Evolutionary conservation across 2,888 invertebrate genomes (phyloP), one percentile per base, ranked within the genome.

Genomic region (Gnatocerus cornutus): DNA sequence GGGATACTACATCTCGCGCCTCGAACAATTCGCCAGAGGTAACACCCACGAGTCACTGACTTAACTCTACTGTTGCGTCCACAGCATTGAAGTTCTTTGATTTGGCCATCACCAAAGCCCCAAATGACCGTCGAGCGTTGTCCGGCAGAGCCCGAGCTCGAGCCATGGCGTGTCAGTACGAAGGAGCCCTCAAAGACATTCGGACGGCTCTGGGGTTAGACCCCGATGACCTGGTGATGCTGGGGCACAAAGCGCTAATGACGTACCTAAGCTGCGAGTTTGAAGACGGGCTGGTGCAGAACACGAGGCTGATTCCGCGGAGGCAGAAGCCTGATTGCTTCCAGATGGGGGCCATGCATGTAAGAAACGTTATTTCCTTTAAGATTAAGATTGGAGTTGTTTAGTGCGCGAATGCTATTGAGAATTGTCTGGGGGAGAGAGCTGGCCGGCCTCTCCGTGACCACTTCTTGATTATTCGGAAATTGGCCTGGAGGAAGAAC

Each of bases 91-190:
- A 74, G 48, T 82, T 75, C 50, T 84, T 81, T 68, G 80, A 84
- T 71, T 74, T 78, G 66, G 83, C 84, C 0, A 67, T 50, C n/a
- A 3, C 27, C n/a, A 50, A 50, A 12, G 80, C 79, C 1, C 84
- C 84, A 2, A 72, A 85, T 30, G 89, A 89, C 75, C 86, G 87
- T 10, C 84, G 86, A 56, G 87, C 89, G 0, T 80, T 89, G 16
- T 83, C 89, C 30, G 89, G 89, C 0, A 83, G 89, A 48, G 87
- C 89, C 71, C 80, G 85, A 74, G 87, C 88, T 3, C 80, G 87
- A 21, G 86, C 87, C 0, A 89, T 89, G 80, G 85, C 87, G 10
- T 88, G 87, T 41, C 83, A 88, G 76, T 89, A 89, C 74, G 78
- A 77, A 41, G 88, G 86, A 0, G 89, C 89, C 45, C 80, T 89